Evolutionary conservation across 2,888 invertebrate species (phyloP).

Genomic region (Aphidoletes aphidimyza): DNA sequence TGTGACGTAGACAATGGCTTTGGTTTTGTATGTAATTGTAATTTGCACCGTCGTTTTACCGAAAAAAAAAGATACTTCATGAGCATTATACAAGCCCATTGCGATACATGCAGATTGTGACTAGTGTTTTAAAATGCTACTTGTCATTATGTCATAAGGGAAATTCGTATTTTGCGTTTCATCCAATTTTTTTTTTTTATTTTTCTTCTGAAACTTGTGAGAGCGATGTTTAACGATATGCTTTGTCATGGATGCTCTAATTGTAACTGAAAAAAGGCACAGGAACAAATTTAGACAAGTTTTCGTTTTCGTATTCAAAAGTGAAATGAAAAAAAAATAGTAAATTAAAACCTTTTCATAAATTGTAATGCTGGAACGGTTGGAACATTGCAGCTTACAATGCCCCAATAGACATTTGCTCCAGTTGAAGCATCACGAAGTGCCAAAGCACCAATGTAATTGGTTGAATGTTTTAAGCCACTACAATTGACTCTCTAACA

Average conservation of each 20-base stretch:
- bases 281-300: too few species aligned
- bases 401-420: background rate
- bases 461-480: too few species aligned
- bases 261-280: too few species aligned
- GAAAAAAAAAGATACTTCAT: background rate
- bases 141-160: conserved; percentile 11
- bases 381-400: background rate
- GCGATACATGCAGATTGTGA: background rate
- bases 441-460: too few species aligned
- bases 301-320: background rate
- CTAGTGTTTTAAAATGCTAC: conserved; percentile 8
- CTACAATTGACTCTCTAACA: too few species aligned
- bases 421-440: background rate
- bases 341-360: conserved; percentile 41
- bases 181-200: too few species aligned
- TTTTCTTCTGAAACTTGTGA: background rate
- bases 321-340: conserved; percentile 24
- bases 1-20: background rate
- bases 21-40: background rate
- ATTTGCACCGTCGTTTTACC: background rate
- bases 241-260: conserved; percentile 28
- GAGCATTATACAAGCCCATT: background rate
- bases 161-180: background rate
- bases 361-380: background rate
- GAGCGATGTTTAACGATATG: background rate